Evolutionary conservation across 2,797 vertebrate species (phyloP).

Genomic region (Naso thynnoides): DNA sequence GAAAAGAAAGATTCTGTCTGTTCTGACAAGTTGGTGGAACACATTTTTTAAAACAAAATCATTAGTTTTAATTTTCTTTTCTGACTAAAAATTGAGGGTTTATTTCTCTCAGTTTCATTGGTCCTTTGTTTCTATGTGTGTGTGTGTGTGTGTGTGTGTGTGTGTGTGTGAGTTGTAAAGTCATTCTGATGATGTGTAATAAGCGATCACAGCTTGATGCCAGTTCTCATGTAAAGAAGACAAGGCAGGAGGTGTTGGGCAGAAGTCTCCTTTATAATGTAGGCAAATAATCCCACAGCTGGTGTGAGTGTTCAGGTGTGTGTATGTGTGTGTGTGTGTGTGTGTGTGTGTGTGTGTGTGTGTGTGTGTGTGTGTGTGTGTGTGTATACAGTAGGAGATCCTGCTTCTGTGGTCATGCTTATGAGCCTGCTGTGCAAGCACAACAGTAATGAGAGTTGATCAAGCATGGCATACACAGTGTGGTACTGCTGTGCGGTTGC

Average conservation of each 20-base stretch:
- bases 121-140: slow-evolving; percentile 21
- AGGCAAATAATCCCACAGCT: slow-evolving; percentile 78
- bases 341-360: slow-evolving; percentile 19
- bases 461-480: slow-evolving; percentile 54
- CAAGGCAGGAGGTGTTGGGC: slow-evolving; percentile 50
- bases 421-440: slow-evolving; percentile 45
- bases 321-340: slow-evolving; percentile 6
- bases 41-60: slow-evolving; percentile 32
- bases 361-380: slow-evolving; percentile 14
- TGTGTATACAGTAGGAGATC: slow-evolving; percentile 12
- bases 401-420: slow-evolving; percentile 31
- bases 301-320: slow-evolving; percentile 20
- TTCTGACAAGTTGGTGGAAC: not conserved
- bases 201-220: slow-evolving; percentile 65
- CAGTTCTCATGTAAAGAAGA: slow-evolving; percentile 49
- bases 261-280: slow-evolving; percentile 70
- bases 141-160: slow-evolving; percentile 9
- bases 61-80: slow-evolving; percentile 16
- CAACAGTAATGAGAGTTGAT: slow-evolving; percentile 73
- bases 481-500: slow-evolving; percentile 22
- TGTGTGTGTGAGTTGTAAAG: slow-evolving; percentile 6
- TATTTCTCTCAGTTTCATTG: slow-evolving; percentile 41
- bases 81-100: not conserved
- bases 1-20: not conserved
- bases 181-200: slow-evolving; percentile 47